phyloP scores from a whole-genome alignment of 2,113 vertebrate genomes.

The Etheostoma cragini region DNA sequence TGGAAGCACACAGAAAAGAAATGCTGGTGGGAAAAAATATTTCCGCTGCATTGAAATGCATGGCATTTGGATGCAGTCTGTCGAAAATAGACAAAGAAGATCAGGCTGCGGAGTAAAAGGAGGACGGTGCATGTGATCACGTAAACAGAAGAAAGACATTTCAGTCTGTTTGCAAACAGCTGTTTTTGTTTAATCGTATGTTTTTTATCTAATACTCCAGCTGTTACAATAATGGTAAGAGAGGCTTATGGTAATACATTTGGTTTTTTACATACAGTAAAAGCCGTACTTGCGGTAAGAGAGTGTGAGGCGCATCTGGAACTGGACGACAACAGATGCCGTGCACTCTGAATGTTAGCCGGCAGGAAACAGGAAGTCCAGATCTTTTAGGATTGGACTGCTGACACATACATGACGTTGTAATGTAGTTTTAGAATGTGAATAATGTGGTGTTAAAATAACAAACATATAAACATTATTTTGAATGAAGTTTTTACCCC shows the following conservation, averaged over 20 bases:
- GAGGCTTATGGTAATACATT: background rate
- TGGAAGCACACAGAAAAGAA: slow-evolving; percentile 16
- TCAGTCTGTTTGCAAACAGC: background rate
- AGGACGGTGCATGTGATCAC: too few species aligned
- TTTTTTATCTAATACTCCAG: background rate
- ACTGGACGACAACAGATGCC: background rate
- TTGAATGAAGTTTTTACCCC: background rate
- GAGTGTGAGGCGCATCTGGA: background rate
- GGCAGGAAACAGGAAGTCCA: slow-evolving; percentile 5
- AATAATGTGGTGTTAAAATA: background rate
- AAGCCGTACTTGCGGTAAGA: too few species aligned
- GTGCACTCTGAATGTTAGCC: background rate
- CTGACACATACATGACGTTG: too few species aligned
- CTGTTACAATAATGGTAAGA: slow-evolving; percentile 24
- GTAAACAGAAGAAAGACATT: background rate
- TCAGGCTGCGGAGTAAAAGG: background rate
- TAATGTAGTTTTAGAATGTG: background rate
- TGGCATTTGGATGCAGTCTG: background rate
- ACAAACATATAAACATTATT: background rate
- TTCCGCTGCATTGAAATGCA: background rate
- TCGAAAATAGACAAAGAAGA: background rate
- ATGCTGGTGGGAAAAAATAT: background rate
- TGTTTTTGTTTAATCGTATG: too few species aligned
- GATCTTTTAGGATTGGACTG: background rate
- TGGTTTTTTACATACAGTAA: background rate